Conservation (phyloP, 2,888 invertebrate genomes). For the Phaonia tiefii region DNA sequence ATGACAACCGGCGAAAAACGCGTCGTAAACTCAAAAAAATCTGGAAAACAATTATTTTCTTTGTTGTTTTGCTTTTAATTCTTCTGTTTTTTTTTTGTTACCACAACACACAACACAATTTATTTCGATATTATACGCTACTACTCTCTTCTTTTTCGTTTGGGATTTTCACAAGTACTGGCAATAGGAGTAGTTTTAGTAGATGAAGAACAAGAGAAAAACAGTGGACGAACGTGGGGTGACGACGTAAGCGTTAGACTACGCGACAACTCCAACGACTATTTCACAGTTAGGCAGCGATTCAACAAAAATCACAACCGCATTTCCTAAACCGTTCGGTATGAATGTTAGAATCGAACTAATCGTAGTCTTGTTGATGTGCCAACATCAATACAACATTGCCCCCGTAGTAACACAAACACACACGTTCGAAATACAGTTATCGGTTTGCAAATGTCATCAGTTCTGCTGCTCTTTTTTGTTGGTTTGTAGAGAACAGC, state of each 20-base stretch:
- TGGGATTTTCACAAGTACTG: neutral
- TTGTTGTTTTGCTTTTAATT: neutral
- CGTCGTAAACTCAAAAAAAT: neutral
- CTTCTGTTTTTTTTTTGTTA: neutral
- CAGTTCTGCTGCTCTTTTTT: neutral
- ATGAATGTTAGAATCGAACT: conserved; percentile 80
- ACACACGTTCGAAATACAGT: conserved; percentile 24
- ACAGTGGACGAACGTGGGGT: conserved; percentile 53
- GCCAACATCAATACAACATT: conserved; percentile 60
- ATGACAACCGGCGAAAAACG: conserved; percentile 44
- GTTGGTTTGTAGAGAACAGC: neutral
- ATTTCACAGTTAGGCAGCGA: neutral
- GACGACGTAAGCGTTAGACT: too few species aligned
- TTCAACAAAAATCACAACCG: conserved; percentile 29
- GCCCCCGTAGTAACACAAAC: too few species aligned
- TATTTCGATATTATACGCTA: conserved; percentile 21
- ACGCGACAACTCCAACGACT: conserved; percentile 10
- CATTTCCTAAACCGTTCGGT: conserved; percentile 77
- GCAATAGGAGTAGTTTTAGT: conserved; percentile 16
- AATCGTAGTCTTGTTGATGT: conserved; percentile 68
- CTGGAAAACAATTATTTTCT: neutral
- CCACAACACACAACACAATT: conserved; percentile 14
- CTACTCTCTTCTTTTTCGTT: neutral
- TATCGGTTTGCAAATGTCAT: conserved; percentile 56
- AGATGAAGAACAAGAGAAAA: conserved; percentile 44